A percentile compares a stretch with the other conserved stretches of the same genome.
These are phyloP conservation scores for Xenentodon cancila DNA, from an alignment of 2,797 vertebrate genomes.

Conservation along the genomic window DNA sequence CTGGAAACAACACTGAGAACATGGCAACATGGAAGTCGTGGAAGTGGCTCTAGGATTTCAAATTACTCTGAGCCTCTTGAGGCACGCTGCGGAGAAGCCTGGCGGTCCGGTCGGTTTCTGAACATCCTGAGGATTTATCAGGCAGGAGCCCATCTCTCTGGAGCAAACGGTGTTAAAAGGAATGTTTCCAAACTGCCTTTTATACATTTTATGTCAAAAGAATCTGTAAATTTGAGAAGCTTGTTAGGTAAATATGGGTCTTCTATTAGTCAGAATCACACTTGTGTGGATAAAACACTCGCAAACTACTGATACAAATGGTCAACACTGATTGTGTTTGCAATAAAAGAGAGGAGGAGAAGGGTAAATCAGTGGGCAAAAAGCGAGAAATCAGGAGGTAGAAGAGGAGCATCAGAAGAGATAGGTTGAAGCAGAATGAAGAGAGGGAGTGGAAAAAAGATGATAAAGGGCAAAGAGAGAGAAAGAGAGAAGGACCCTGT, in stretches of 20 bases:
- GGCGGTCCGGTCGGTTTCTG: slow-evolving; percentile 45
- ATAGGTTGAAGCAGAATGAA: slow-evolving; percentile 41
- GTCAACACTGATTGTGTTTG: slow-evolving; percentile 29
- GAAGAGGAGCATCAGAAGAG: slow-evolving; percentile 27
- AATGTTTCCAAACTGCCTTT: not conserved
- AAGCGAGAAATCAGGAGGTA: slow-evolving; percentile 28
- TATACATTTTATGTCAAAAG: not conserved
- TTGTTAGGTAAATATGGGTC: slow-evolving; percentile 11
- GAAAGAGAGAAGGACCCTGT: slow-evolving; percentile 60
- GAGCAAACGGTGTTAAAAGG: slow-evolving; percentile 33
- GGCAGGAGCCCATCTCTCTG: slow-evolving; percentile 17
- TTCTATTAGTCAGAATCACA: slow-evolving; percentile 4
- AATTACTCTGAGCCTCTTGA: slow-evolving; percentile 72
- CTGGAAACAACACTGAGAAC: slow-evolving; percentile 80
- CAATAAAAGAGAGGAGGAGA: slow-evolving; percentile 27
- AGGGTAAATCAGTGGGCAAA: slow-evolving; percentile 17
- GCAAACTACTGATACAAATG: slow-evolving; percentile 21
- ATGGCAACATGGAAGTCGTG: slow-evolving; percentile 75
- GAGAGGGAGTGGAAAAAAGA: slow-evolving; percentile 47
- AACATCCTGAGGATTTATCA: slow-evolving; percentile 46
- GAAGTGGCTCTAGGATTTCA: slow-evolving; percentile 72
- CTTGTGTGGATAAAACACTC: slow-evolving; percentile 26
- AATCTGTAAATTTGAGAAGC: slow-evolving; percentile 15
- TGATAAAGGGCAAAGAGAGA: slow-evolving; percentile 46
- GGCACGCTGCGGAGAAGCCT: slow-evolving; percentile 57